Evolutionary conservation across 2,888 invertebrate species (phyloP).

Genomic region (Polydrusus pterygomalis): DNA sequence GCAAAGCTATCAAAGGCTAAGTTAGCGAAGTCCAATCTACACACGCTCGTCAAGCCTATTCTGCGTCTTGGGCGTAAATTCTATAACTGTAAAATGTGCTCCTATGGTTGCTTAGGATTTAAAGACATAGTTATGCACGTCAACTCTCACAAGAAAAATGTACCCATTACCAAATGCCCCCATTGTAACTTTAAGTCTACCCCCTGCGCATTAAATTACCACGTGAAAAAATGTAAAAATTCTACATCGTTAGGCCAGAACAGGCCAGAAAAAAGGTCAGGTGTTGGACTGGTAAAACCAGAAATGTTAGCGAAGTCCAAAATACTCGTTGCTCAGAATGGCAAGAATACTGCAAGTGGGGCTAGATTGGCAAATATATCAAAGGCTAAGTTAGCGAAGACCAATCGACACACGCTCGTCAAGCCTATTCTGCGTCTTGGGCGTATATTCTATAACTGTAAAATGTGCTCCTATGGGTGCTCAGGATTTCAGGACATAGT

Average conservation of each 20-base stretch:
- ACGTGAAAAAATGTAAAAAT: background rate
- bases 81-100: background rate
- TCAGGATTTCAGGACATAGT: background rate
- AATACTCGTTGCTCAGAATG: no score
- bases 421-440: background rate
- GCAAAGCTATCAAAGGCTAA: background rate
- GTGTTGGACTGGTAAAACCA: background rate
- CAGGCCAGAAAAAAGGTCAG: background rate
- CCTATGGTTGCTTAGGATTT: background rate
- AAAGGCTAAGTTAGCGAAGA: background rate
- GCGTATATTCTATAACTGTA: background rate
- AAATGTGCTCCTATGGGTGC: background rate
- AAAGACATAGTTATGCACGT: background rate
- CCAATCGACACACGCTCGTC: background rate
- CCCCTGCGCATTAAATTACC: background rate
- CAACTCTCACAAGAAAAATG: background rate
- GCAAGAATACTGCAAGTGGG: no score
- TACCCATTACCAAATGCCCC: background rate
- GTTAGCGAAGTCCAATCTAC: background rate
- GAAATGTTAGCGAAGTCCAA: background rate
- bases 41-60: background rate
- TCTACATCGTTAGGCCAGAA: background rate
- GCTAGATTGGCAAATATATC: no score
- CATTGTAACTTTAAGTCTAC: conserved; percentile 4
- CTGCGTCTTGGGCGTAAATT: background rate